Evolutionary conservation across 2,113 vertebrate genomes (phyloP).

Genomic region (Junco hyemalis): DNA sequence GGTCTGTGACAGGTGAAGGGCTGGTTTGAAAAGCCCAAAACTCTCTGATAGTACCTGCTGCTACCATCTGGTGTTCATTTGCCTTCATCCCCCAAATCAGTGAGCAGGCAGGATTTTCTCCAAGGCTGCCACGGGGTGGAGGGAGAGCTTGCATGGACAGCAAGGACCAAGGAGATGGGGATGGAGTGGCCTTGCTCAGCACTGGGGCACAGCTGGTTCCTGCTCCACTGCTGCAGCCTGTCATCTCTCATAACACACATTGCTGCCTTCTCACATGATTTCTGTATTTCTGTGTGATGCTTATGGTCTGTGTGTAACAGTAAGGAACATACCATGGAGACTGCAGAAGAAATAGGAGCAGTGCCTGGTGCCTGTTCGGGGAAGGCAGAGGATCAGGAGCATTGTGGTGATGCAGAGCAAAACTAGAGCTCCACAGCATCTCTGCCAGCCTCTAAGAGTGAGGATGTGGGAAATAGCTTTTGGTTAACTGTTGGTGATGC

Average conservation of each 20-base stretch:
- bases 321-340: not conserved
- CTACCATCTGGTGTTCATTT: not conserved
- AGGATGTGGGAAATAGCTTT: not conserved
- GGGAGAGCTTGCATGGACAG: not conserved
- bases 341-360: not conserved
- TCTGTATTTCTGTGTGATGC: not conserved
- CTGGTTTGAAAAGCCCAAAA: not conserved
- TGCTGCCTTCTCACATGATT: not conserved
- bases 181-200: not conserved
- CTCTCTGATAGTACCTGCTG: not conserved
- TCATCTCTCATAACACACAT: not conserved
- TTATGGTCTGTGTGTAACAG: not conserved
- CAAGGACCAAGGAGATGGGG: not conserved
- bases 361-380: not conserved
- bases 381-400: not conserved
- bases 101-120: not conserved
- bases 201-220: not conserved
- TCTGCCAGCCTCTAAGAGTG: not conserved
- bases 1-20: not conserved
- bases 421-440: not conserved
- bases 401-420: not conserved
- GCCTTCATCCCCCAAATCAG: not conserved
- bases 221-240: not conserved
- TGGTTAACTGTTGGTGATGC: not conserved
- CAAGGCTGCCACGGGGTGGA: not conserved